Percentiles rank a stretch among this genome's conserved stretches.
Evolutionary conservation across 2,797 vertebrate genomes (phyloP).

Genomic region (Phyllotis vaccarum): DNA sequence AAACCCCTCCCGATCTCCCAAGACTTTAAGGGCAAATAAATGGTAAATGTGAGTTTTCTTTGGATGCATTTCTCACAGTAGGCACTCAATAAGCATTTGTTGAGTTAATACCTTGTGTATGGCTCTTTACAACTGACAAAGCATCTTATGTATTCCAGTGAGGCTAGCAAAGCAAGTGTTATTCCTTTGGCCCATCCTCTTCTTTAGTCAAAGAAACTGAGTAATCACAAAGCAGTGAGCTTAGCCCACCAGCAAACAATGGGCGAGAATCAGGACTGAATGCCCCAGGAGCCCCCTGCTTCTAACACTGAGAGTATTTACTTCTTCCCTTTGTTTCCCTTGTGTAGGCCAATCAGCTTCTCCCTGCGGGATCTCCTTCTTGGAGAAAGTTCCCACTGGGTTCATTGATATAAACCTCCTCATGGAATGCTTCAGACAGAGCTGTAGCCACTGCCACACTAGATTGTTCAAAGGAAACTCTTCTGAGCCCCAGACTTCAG

Average conservation of each 20-base stretch:
- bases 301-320: slow-evolving; percentile 30
- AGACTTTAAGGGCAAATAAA: not conserved
- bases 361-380: slow-evolving; percentile 6
- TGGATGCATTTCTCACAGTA: not conserved
- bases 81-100: slow-evolving; percentile 20
- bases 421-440: slow-evolving; percentile 41
- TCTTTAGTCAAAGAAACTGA: slow-evolving; percentile 60
- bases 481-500: slow-evolving; percentile 33
- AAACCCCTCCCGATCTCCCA: not conserved
- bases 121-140: slow-evolving; percentile 23
- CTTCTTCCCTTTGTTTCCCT: slow-evolving; percentile 9
- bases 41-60: not conserved
- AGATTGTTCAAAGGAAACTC: slow-evolving; percentile 57
- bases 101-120: slow-evolving; percentile 7
- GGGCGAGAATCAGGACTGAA: slow-evolving; percentile 20
- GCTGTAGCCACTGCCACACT: slow-evolving; percentile 24
- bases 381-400: not conserved
- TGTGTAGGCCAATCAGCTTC: slow-evolving; percentile 25
- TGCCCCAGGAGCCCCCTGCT: not conserved
- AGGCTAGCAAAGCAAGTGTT: slow-evolving; percentile 44
- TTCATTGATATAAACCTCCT: slow-evolving; percentile 46
- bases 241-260: slow-evolving; percentile 34
- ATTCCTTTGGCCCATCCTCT: not conserved
- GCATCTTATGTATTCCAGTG: not conserved
- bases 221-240: not conserved